These are phyloP conservation scores for Meandrusa payeni DNA, from an alignment of 2,888 invertebrate genomes.

Conservation along the genomic window DNA sequence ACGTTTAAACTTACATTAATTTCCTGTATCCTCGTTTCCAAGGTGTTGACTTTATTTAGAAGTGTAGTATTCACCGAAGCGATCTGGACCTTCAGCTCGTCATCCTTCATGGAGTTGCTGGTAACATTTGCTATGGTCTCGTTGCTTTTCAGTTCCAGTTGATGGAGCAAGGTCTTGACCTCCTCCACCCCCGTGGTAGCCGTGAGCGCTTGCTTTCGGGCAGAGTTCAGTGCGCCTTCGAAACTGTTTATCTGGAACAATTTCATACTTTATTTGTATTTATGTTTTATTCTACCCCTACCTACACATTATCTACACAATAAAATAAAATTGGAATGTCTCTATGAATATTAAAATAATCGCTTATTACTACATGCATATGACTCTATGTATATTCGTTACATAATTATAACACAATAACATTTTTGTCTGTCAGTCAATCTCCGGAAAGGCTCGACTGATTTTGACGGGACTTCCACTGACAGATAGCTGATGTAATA, in stretches of 20 bases:
- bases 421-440: no score
- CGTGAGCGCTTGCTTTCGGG: constrained; percentile 62
- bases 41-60: constrained; percentile 47
- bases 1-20: constrained; percentile 50
- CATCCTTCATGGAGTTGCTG: constrained; percentile 43
- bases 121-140: constrained; percentile 64
- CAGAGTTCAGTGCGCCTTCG: constrained; percentile 58
- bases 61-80: constrained; percentile 54
- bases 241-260: constrained; percentile 72
- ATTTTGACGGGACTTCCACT: no score
- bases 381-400: no score
- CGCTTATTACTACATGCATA: no score
- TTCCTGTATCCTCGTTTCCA: constrained; percentile 57
- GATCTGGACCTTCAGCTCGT: constrained; percentile 49
- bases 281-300: no score
- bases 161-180: constrained; percentile 51
- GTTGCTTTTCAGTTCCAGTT: constrained; percentile 57
- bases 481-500: no score
- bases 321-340: no score
- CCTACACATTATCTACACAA: no score
- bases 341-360: no score
- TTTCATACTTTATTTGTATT: no score
- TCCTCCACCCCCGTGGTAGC: constrained; percentile 66
- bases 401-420: no score
- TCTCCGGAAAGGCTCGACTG: no score